A percentile compares a stretch with the other conserved stretches of the same genome.
These are phyloP conservation scores for Lampris incognitus DNA, from an alignment of 2,113 vertebrate genomes.

Conservation along the genomic window DNA sequence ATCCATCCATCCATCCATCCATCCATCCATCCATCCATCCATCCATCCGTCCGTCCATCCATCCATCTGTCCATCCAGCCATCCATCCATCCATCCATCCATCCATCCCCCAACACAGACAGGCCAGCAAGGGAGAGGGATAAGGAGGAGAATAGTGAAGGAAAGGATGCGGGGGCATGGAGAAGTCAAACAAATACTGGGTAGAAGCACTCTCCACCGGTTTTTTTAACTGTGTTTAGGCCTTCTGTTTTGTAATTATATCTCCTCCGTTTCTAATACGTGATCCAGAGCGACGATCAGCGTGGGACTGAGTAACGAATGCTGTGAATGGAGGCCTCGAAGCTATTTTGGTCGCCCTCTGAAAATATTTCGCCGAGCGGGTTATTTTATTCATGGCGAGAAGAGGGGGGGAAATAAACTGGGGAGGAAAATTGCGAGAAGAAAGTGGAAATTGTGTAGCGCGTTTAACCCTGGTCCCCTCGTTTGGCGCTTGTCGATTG, in stretches of 20 bases:
- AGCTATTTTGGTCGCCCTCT: conserved; percentile 69
- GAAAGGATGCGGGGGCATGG: conserved; percentile 21
- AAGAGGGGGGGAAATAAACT: conserved; percentile 55
- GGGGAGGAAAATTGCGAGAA: not conserved
- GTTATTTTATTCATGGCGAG: conserved; percentile 37
- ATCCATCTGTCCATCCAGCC: conserved; percentile 34
- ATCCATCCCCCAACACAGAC: conserved; percentile 47
- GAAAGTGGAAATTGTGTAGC: conserved; percentile 80
- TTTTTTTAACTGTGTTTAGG: conserved; percentile 70
- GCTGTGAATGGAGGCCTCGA: conserved; percentile 56
- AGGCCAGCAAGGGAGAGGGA: conserved; percentile 46
- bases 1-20: conserved; percentile 37
- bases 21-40: conserved; percentile 39
- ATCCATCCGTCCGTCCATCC: conserved; percentile 49
- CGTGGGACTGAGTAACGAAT: conserved; percentile 70
- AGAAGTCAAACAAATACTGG: conserved; percentile 27
- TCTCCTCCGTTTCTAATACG: conserved; percentile 74
- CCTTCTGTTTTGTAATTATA: conserved; percentile 68
- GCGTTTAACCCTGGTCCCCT: conserved; percentile 79
- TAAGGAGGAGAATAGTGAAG: conserved; percentile 60
- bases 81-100: too few relatives aligned
- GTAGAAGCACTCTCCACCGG: conserved; percentile 44
- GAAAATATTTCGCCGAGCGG: conserved; percentile 78
- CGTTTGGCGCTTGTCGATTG: conserved; percentile 85
- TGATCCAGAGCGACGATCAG: conserved; percentile 63